These are phyloP conservation scores for Aplochiton taeniatus DNA, from an alignment of 2,797 vertebrate species.

Conservation along the genomic window DNA sequence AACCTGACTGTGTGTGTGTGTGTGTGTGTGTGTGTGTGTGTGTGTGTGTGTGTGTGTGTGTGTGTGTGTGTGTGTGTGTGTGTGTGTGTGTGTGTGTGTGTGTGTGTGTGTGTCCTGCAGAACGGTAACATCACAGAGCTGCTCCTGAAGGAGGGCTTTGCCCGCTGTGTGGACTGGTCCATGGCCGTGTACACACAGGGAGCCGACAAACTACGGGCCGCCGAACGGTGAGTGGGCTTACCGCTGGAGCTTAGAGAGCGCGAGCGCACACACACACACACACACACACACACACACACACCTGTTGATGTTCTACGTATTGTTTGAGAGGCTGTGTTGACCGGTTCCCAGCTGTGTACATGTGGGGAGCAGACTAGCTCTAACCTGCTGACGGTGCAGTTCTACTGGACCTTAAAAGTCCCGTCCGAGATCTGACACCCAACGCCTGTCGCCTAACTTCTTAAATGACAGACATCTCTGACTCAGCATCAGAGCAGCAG, in stretches of 20 bases:
- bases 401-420: too few relatives aligned
- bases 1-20: background rate
- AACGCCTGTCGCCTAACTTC: too few relatives aligned
- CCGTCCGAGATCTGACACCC: too few relatives aligned
- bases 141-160: conserved; percentile 93
- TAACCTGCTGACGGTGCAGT: conserved; percentile 84
- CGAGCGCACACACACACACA: background rate
- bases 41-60: background rate
- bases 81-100: background rate
- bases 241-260: too few relatives aligned
- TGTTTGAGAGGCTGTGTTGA: conserved; percentile 82
- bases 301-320: background rate
- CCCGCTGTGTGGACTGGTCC: conserved; percentile 97
- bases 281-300: background rate
- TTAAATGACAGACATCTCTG: too few relatives aligned
- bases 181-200: conserved; percentile 95
- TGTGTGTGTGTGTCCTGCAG: conserved; percentile 61
- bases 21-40: background rate
- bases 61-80: background rate
- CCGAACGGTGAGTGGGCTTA: conserved; percentile 84
- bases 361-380: conserved; percentile 93
- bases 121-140: conserved; percentile 98
- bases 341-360: conserved; percentile 97
- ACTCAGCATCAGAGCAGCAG: too few relatives aligned
- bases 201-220: conserved; percentile 90